Conservation (phyloP, 2,888 invertebrate genomes). For the Diogma glabrata region DNA sequence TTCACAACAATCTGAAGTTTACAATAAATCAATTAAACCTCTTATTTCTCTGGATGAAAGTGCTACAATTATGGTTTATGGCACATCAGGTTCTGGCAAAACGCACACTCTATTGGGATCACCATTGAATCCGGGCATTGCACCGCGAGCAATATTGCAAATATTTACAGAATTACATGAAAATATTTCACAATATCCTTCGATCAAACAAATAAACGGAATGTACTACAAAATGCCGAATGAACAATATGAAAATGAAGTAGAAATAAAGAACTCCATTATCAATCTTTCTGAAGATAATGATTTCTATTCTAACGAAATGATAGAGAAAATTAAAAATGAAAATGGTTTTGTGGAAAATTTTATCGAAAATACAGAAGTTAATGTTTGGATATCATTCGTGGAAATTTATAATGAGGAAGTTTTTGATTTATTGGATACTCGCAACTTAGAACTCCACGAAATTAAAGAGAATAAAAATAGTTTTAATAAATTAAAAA, state of each 20-base stretch:
- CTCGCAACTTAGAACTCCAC: conserved; percentile 33
- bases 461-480: conserved; percentile 43
- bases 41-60: conserved; percentile 50
- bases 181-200: conserved; percentile 28
- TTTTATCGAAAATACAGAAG: conserved; percentile 24
- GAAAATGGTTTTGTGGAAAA: conserved; percentile 21
- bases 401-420: conserved; percentile 85
- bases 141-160: conserved; percentile 47
- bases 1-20: conserved; percentile 27
- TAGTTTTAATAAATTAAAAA: conserved; percentile 28
- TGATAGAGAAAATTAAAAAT: background rate
- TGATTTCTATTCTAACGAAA: background rate
- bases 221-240: conserved; percentile 32
- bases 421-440: conserved; percentile 68
- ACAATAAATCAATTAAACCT: conserved; percentile 28
- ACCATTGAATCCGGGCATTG: conserved; percentile 46
- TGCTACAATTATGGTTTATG: conserved; percentile 73
- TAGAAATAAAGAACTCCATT: background rate
- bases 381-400: conserved; percentile 70
- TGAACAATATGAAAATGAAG: conserved; percentile 28
- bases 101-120: conserved; percentile 66
- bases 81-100: conserved; percentile 83
- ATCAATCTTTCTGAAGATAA: background rate
- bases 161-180: conserved; percentile 30
- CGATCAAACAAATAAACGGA: conserved; percentile 35